Evolutionary conservation across 1,140 invertebrate species (phyloP).

Genomic region (Ladona fulva): DNA sequence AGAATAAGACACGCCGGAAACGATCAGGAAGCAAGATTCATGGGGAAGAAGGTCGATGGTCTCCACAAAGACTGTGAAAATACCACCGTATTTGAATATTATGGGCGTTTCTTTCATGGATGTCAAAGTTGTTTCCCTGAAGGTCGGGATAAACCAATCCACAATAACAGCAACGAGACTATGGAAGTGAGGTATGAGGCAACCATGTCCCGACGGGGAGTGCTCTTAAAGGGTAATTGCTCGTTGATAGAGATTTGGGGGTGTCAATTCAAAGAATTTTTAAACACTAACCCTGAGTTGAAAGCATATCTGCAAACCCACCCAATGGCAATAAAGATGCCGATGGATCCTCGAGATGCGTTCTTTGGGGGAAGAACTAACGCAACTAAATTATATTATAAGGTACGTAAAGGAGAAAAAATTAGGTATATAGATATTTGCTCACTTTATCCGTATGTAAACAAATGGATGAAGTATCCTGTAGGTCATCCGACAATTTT

Average conservation of each 20-base stretch:
- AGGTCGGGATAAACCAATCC: conserved; percentile 13
- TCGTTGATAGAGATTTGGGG: not conserved
- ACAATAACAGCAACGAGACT: not conserved
- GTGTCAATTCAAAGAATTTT: not conserved
- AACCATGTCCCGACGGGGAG: not conserved
- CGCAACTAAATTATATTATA: conserved; percentile 27
- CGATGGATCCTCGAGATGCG: conserved; percentile 23
- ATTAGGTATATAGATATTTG: conserved; percentile 28
- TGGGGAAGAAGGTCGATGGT: no score
- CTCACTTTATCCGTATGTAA: conserved; percentile 26
- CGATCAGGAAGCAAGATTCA: no score
- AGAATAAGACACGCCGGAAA: no score
- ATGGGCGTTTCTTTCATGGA: conserved; percentile 25
- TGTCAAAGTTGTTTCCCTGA: conserved; percentile 15
- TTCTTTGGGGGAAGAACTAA: conserved; percentile 34
- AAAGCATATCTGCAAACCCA: not conserved
- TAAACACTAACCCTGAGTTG: not conserved
- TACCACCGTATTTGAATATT: conserved; percentile 20
- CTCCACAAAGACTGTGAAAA: no score
- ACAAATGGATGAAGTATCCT: conserved; percentile 23
- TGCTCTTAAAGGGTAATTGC: not conserved
- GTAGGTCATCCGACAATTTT: conserved; percentile 28
- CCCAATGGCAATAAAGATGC: not conserved
- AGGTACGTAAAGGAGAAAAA: conserved; percentile 22
- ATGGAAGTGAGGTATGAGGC: conserved; percentile 12